Percentiles rank a stretch among this genome's conserved stretches.
These are phyloP conservation scores for Mellivora capensis DNA, from an alignment of 2,113 vertebrate species.

Conservation along the genomic window DNA sequence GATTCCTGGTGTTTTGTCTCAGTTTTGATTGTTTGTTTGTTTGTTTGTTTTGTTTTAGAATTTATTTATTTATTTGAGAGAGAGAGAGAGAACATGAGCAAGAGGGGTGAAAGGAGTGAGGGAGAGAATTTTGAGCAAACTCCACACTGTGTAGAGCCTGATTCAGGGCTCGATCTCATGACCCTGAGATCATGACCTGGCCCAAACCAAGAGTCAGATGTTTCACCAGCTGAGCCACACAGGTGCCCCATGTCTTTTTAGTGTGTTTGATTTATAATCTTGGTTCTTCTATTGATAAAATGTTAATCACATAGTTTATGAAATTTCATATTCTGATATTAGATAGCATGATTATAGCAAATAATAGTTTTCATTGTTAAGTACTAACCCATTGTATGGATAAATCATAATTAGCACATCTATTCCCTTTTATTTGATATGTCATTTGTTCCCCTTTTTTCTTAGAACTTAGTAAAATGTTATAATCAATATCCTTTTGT, in stretches of 20 bases:
- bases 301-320: not conserved
- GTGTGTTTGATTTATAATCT: not conserved
- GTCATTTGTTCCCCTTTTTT: not conserved
- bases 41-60: not conserved
- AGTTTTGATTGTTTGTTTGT: too few species aligned
- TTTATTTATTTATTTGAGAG: not conserved
- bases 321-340: slow-evolving; percentile 1
- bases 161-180: not conserved
- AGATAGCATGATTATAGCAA: not conserved
- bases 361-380: not conserved
- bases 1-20: not conserved
- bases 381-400: not conserved
- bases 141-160: not conserved
- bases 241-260: not conserved
- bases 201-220: not conserved
- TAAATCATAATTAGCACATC: not conserved
- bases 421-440: not conserved
- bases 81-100: not conserved
- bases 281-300: not conserved
- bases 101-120: not conserved
- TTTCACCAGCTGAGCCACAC: not conserved
- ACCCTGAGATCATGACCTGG: not conserved
- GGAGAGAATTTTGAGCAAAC: not conserved
- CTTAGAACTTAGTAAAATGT: not conserved
- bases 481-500: not conserved